Percentiles rank a stretch among this genome's conserved stretches.
Evolutionary conservation across 2,113 vertebrate genomes (phyloP).

Genomic region (Rhodinocichla rosea): DNA sequence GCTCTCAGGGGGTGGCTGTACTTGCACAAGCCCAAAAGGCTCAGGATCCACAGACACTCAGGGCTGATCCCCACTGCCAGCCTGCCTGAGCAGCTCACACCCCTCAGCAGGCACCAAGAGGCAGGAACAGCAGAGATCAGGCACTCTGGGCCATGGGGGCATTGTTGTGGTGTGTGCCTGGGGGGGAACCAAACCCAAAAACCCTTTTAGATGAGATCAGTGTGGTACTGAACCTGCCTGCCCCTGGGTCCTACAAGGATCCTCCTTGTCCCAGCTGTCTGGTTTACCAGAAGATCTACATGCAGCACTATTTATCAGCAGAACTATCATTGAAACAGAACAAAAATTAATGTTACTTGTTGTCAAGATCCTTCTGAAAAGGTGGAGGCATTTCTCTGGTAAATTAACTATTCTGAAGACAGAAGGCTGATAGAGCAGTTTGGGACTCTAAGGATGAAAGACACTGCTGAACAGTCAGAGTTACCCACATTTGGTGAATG

Average conservation of each 20-base stretch:
- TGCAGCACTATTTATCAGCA: not conserved
- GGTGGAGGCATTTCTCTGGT: not conserved
- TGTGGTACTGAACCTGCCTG: not conserved
- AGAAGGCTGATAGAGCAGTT: not conserved
- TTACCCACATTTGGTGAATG: not conserved
- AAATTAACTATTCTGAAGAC: not conserved
- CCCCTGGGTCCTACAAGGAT: not conserved
- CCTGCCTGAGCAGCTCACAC: not conserved
- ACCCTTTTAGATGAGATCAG: not conserved
- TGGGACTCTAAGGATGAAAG: not conserved
- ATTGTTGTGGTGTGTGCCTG: accelerated
- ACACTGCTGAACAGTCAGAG: not conserved
- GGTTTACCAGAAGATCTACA: not conserved
- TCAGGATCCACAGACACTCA: not conserved
- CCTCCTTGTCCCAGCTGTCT: not conserved
- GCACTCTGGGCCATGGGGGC: not conserved
- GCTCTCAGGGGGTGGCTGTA: not conserved
- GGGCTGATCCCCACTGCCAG: not conserved
- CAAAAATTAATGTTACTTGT: not conserved
- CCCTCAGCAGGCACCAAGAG: not conserved
- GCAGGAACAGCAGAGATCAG: not conserved
- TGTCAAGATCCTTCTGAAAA: not conserved
- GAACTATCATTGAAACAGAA: not conserved
- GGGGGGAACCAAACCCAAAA: not conserved
- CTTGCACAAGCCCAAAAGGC: not conserved